A percentile compares a stretch with the other conserved stretches of the same genome.
Evolutionary conservation across 2,113 vertebrate species (phyloP).

Genomic region (Theropithecus gelada): DNA sequence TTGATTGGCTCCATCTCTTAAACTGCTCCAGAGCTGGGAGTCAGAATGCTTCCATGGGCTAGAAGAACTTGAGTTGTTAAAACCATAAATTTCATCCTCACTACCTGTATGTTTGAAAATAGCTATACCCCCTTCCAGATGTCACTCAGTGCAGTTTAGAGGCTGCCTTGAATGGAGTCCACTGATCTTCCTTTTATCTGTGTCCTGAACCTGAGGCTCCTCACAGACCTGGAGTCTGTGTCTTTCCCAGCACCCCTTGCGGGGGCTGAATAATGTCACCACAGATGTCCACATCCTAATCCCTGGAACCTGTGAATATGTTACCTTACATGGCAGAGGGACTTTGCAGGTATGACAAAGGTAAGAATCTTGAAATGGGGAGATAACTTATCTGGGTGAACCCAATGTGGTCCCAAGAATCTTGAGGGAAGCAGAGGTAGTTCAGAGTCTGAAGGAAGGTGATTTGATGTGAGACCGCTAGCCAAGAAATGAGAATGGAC

Average conservation of each 20-base stretch:
- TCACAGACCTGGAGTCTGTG: neutral
- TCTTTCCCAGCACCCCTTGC: neutral
- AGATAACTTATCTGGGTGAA: neutral
- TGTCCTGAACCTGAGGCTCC: neutral
- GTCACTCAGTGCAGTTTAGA: neutral
- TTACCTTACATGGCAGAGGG: neutral
- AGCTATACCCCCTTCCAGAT: neutral
- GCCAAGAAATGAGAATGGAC: neutral
- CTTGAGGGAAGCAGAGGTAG: neutral
- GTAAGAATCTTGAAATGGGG: neutral
- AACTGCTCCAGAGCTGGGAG: neutral
- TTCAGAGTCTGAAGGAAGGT: neutral
- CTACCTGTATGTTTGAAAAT: neutral
- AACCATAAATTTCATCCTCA: neutral
- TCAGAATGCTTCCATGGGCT: neutral
- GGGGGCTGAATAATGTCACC: neutral
- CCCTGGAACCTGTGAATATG: neutral
- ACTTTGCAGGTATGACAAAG: neutral
- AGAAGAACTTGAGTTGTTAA: neutral
- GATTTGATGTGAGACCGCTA: no score
- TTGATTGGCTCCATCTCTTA: neutral
- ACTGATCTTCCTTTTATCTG: neutral
- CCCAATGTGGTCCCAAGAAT: neutral
- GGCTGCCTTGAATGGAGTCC: neutral
- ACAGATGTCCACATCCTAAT: no score